phyloP scores from a whole-genome alignment of 1,140 invertebrate genomes.

The Drosophila kohkoa region DNA sequence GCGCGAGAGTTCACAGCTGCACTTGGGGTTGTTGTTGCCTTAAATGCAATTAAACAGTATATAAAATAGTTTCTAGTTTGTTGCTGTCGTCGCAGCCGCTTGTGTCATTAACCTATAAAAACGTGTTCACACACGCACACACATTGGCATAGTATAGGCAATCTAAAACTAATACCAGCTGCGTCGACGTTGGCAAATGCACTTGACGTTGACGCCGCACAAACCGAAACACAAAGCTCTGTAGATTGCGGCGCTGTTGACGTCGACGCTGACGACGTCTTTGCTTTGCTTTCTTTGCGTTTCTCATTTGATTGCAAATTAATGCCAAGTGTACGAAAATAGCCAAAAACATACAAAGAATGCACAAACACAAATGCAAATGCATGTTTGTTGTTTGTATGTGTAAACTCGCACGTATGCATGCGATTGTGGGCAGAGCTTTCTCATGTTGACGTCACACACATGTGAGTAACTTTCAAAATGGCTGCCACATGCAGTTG shows the following conservation, averaged over 20 bases:
- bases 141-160: not conserved
- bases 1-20: slow-evolving; percentile 27
- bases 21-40: slow-evolving; percentile 3
- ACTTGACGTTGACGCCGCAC: slow-evolving; percentile 51
- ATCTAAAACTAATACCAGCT: slow-evolving; percentile 42
- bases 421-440: slow-evolving; percentile 28
- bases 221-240: slow-evolving; percentile 13
- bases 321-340: slow-evolving; percentile 68
- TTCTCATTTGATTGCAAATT: slow-evolving; percentile 59
- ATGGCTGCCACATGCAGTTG: slow-evolving; percentile 38
- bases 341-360: slow-evolving; percentile 55
- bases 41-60: slow-evolving; percentile 30
- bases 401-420: not conserved
- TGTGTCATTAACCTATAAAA: slow-evolving; percentile 82
- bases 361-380: slow-evolving; percentile 31
- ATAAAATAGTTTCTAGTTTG: slow-evolving; percentile 52
- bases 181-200: slow-evolving; percentile 44
- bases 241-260: slow-evolving; percentile 10
- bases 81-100: slow-evolving; percentile 48
- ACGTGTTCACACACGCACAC: slow-evolving; percentile 57
- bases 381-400: not conserved
- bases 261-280: not conserved
- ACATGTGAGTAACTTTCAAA: slow-evolving; percentile 40
- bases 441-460: slow-evolving; percentile 50
- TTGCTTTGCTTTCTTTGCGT: slow-evolving; percentile 50